phyloP scores from a whole-genome alignment of 2,888 invertebrate species.

The Argyresthia albistria region DNA sequence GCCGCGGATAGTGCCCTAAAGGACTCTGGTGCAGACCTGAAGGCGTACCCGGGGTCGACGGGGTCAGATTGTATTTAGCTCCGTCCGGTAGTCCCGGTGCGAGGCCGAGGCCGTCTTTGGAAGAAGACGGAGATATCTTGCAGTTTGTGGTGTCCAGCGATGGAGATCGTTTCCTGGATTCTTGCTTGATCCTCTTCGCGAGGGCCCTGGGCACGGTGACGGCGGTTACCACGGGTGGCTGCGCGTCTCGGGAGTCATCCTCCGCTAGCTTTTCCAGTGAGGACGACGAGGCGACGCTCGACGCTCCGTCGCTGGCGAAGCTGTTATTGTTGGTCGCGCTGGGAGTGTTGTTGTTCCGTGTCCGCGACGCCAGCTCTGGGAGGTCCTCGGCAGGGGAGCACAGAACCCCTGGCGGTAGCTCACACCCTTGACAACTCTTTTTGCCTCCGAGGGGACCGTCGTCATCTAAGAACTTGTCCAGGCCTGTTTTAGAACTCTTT shows the following conservation, averaged over 20 bases:
- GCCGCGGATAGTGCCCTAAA: slow-evolving; percentile 76
- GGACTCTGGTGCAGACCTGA: slow-evolving; percentile 77
- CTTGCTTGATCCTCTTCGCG: slow-evolving; percentile 65
- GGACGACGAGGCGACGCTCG: slow-evolving; percentile 76
- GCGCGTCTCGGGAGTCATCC: slow-evolving; percentile 83
- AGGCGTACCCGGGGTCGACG: slow-evolving; percentile 75
- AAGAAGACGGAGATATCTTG: slow-evolving; percentile 68
- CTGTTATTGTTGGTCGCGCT: slow-evolving; percentile 84
- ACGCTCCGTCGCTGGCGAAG: slow-evolving; percentile 83
- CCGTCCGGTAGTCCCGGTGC: slow-evolving; percentile 62
- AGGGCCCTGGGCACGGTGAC: slow-evolving; percentile 65
- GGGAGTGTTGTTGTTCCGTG: slow-evolving; percentile 86
- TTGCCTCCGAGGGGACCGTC: slow-evolving; percentile 76
- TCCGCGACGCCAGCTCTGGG: slow-evolving; percentile 78
- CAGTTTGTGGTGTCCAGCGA: slow-evolving; percentile 56
- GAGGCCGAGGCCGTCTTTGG: slow-evolving; percentile 62
- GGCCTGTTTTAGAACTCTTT: slow-evolving; percentile 77
- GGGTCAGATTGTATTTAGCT: slow-evolving; percentile 74
- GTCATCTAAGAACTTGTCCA: slow-evolving; percentile 78
- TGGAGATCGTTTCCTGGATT: slow-evolving; percentile 73
- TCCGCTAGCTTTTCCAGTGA: slow-evolving; percentile 83
- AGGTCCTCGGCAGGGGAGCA: slow-evolving; percentile 78
- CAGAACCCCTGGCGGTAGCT: slow-evolving; percentile 77
- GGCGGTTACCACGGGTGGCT: slow-evolving; percentile 74
- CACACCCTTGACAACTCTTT: slow-evolving; percentile 85